Evolutionary conservation across 1,140 invertebrate genomes (phyloP).

Genomic region (Lepidurus arcticus): DNA sequence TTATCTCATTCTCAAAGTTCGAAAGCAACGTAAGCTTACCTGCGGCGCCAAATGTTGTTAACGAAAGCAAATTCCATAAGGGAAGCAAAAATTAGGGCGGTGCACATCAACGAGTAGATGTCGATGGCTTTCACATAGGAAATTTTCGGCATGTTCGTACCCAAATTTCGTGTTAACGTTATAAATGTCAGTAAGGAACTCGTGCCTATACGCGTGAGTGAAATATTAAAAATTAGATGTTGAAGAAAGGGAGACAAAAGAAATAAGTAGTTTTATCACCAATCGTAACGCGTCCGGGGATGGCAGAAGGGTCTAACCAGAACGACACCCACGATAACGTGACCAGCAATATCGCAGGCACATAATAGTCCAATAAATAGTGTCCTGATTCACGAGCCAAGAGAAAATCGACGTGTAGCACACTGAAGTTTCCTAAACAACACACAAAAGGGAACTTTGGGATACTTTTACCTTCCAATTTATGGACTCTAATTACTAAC

Average conservation of each 20-base stretch:
- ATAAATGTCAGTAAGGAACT: constrained; percentile 81
- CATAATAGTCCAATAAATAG: constrained; percentile 83
- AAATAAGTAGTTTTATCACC: constrained; percentile 51
- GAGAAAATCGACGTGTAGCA: neutral
- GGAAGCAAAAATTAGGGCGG: constrained; percentile 74
- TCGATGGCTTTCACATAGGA: constrained; percentile 87
- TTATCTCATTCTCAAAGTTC: neutral
- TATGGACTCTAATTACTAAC: constrained; percentile 4
- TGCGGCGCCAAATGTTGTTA: constrained; percentile 77
- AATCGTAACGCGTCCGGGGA: constrained; percentile 70
- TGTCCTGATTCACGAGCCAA: constrained; percentile 51
- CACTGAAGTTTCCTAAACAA: constrained; percentile 13
- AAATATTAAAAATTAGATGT: constrained; percentile 35
- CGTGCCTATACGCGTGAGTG: constrained; percentile 54
- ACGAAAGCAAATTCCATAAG: constrained; percentile 85
- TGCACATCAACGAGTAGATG: constrained; percentile 81
- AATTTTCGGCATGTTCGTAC: constrained; percentile 76
- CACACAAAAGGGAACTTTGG: neutral
- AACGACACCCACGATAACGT: constrained; percentile 86
- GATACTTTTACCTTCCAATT: neutral
- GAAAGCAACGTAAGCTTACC: constrained; percentile 50
- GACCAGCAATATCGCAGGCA: constrained; percentile 80
- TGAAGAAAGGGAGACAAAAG: constrained; percentile 50
- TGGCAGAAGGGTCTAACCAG: constrained; percentile 79
- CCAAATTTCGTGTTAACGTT: constrained; percentile 72